Base-by-base conservation (phyloP, 2,797 vertebrate genomes). In the Phalanger gymnotis region DNA sequence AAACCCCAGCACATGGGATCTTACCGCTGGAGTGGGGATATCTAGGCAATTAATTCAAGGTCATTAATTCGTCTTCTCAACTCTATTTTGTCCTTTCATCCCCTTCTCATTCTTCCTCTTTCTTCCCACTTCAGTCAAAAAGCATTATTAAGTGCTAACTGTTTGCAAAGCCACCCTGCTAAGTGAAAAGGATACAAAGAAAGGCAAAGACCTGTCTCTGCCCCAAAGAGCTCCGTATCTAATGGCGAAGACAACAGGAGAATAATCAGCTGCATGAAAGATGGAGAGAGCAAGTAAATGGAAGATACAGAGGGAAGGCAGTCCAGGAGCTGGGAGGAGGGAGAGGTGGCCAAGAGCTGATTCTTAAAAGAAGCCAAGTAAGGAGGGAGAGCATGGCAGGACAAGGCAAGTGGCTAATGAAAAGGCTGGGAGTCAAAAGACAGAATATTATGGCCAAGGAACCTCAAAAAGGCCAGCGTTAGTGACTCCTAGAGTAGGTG, bases 11-110 rank as follows among this genome's bases (percentile, higher is more conserved):
- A 73, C 16, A 40, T 9, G 25, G 7, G 66, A 25, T 47, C n/a
- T 73, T 73, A n/a, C 66, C 6, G n/a, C 66, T 40, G 7, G 19
- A 73, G n/a, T 2, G n/a, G n/a, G 34, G 34, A 73, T n/a, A 81
- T 3, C n/a, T 22, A 81, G 19, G 66, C 25, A 9, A 95, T 91
- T 40, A 73, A 91, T 93, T 81, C 55, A 47, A 55, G 73, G 11
- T 40, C 91, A 57, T 87, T 92, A 25, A 87, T 96, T 96, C 53
- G 56, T 12, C 53, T 94, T 93, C 27, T 9, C 34, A 91, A 4
- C 28, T 94, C 90, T 92, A n/a, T 54, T 94, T 94, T 53, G 12
- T 89, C 66, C 55, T 96, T 97, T 47, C 40, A 47, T 47, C 9
- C 40, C 22, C 2, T 87, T 27, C 73, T 51, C n/a, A 73, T 66